phyloP scores from a whole-genome alignment of 1,140 invertebrate genomes.

The Drosophila virilis region DNA sequence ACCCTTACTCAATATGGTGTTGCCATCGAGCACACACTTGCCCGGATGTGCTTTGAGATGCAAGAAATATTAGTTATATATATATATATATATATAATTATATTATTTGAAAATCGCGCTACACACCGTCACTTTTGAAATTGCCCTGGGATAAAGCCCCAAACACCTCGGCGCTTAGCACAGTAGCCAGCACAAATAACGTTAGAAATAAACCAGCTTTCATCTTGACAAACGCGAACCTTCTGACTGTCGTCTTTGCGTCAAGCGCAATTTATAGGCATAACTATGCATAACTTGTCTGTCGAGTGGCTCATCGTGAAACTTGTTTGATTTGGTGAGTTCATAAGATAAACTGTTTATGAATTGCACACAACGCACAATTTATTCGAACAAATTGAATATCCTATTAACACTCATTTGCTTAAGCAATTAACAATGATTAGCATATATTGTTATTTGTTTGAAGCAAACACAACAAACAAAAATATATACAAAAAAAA shows the following conservation, averaged over 20 bases:
- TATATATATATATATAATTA: not conserved
- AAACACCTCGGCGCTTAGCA: slow-evolving; percentile 6
- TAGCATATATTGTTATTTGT: not conserved
- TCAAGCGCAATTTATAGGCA: slow-evolving; percentile 5
- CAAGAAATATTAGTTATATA: not conserved
- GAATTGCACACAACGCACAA: not conserved
- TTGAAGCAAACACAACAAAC: not conserved
- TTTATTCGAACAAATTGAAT: not conserved
- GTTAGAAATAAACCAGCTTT: not conserved
- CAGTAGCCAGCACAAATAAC: slow-evolving; percentile 12
- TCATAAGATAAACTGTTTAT: slow-evolving; percentile 1
- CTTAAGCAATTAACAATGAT: not conserved
- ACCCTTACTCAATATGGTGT: slow-evolving; percentile 16
- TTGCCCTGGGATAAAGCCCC: not conserved
- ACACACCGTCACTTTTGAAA: slow-evolving; percentile 14
- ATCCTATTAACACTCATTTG: not conserved
- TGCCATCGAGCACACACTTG: slow-evolving; percentile 16
- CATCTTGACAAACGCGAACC: slow-evolving; percentile 9
- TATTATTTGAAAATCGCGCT: not conserved
- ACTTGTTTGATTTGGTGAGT: slow-evolving; percentile 15
- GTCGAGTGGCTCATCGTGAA: not conserved
- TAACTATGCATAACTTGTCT: slow-evolving; percentile 1
- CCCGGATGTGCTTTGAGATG: slow-evolving; percentile 25
- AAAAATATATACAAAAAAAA: too few relatives aligned
- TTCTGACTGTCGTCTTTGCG: not conserved